Conservation (phyloP, 1,140 invertebrate genomes). For the Conus betulinus region DNA sequence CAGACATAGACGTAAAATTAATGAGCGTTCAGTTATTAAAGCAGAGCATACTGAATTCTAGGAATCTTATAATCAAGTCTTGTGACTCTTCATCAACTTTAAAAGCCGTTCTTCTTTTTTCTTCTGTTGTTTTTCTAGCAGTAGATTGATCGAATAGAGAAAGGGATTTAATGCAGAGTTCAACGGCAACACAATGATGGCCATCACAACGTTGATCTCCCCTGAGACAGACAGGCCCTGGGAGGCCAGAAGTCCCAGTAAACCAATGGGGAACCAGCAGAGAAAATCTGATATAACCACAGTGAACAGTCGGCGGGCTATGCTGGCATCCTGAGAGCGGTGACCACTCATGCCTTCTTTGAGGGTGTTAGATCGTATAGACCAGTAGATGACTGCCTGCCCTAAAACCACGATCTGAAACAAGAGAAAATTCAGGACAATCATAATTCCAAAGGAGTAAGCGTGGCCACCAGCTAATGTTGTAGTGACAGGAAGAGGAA, state of each 20-base stretch:
- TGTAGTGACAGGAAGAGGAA: conserved; percentile 46
- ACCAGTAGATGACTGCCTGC: conserved; percentile 46
- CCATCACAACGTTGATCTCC: conserved; percentile 49
- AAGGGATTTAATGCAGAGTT: conserved; percentile 46
- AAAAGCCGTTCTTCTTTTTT: no score
- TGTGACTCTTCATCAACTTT: no score
- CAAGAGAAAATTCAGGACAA: conserved; percentile 45
- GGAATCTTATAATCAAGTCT: no score
- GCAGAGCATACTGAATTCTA: no score
- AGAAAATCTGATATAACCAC: conserved; percentile 43
- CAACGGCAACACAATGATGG: conserved; percentile 39
- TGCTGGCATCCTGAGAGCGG: conserved; percentile 24
- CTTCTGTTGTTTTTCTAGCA: not conserved
- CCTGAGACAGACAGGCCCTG: conserved; percentile 39
- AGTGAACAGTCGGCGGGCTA: conserved; percentile 43
- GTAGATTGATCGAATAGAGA: conserved; percentile 45
- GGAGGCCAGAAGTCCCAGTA: conserved; percentile 41
- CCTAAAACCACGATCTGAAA: conserved; percentile 47
- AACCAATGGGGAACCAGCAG: conserved; percentile 35
- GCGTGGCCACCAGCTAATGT: conserved; percentile 39
- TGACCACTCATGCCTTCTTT: not conserved
- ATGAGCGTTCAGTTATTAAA: no score
- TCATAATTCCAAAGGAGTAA: conserved; percentile 48
- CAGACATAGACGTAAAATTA: no score
- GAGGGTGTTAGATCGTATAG: not conserved